Base-by-base conservation (phyloP, 2,113 vertebrate genomes). In the Myiozetetes cayanensis region DNA sequence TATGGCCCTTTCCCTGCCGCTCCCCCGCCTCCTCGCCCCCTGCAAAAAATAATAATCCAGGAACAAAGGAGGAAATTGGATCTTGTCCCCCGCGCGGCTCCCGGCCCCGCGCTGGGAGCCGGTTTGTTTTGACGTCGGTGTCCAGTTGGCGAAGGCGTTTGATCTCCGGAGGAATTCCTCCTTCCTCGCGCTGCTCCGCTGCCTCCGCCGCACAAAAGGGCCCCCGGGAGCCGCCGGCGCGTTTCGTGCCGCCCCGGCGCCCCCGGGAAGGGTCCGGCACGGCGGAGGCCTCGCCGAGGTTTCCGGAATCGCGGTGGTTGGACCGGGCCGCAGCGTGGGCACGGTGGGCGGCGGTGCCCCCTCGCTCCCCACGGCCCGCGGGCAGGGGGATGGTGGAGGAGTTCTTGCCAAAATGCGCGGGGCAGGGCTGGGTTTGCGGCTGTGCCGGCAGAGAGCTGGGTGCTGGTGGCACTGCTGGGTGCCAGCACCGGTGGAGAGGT, bases 1-100 rank as follows among this genome's bases (percentile, higher is more conserved):
- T 96, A 96, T 89, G 80, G 93, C 93, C 93, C 76, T 88, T 83
- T 85, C 84, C 65, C 92, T 83, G 55, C 62, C 53, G 47, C 52
- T 25, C 80, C 63, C 85, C 70, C 44, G 31, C 76, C 79, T 41
- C 66, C 49, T 89, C 56, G 8, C 61, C 86, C 92, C 68, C 91
- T 67, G 81, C 76, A n/a, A 80, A 73, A 85, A 94, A 95, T 90
- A 89, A 89, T 93, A 84, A 90, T 88, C 88, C 71, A 76, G 87
- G 87, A 85, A 93, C 86, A 95, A 96, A 96, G 94, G 92, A 85
- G 68, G 86, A 94, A 94, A 96, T 90, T 37, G 79, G 96, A 94
- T 94, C 93, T 70, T 49, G 37, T 39, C 76, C 68, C 62, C 90
- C 21, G 35, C n/a, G 20, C 28, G 2, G 68, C 89, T 61, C 49